Evolutionary conservation across 2,888 invertebrate genomes (phyloP), one percentile per base, ranked within the genome.

Genomic region (Pyrocoelia pectoralis): DNA sequence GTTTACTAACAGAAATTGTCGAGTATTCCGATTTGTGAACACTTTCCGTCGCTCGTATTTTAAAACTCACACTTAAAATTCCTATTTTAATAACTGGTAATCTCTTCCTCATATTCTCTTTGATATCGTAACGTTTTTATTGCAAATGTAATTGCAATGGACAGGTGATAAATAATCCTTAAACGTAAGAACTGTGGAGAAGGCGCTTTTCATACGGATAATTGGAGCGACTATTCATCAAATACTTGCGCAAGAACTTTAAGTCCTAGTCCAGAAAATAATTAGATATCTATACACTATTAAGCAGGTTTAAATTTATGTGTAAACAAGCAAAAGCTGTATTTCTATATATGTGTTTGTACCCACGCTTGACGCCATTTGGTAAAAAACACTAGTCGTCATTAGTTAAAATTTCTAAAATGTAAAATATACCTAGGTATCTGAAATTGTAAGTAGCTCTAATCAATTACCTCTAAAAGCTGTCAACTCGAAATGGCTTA

Each of bases 221-320:
- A 65, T 56, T 65, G 61, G 60, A 48, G 52, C 53, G 43, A 53
- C 46, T 38, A 56, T 65, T 52, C 54, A 65, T 65, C 60, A 61
- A 52, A 54, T 43, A 46, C 54, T 64, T 50, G 38, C 56, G 56
- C 60, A 61, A 61, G 56, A 15, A 43, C 64, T 69, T 73, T 74
- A 75, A 73, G 74, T 74, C 72, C 65, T 71, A 73, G 71, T 74
- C 75, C 76, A 76, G 70, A 74, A 77, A 75, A 76, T 77, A 78
- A 78, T 78, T 77, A 76, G 73, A 74, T 68, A 68, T 66, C 64
- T 68, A 67, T 17, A 13, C 12, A 9, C 68, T 68, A 66, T 68
- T 63, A 73, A 72, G 70, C 72, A 69, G 70, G 69, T 70, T 68
- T 60, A 65, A 71, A 76, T 76, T 76, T 75, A 72, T 74, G 69